Conservation (phyloP, 2,113 vertebrate genomes). For the Acrocephalus arundinaceus region DNA sequence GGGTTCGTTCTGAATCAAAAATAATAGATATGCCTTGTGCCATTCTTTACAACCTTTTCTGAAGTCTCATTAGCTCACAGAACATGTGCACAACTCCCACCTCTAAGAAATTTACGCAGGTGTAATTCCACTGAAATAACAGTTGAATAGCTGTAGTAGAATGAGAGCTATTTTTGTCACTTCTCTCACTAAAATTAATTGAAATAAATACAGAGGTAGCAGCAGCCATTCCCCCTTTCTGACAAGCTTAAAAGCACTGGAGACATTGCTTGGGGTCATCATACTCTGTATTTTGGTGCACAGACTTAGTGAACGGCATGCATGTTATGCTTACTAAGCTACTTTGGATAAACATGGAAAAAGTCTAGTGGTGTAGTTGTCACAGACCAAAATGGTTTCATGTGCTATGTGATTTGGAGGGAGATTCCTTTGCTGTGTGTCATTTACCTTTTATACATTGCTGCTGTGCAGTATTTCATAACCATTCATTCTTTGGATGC, state of each 20-base stretch:
- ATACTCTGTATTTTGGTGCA: conserved; percentile 54
- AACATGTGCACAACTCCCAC: conserved; percentile 1
- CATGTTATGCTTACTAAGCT: conserved; percentile 59
- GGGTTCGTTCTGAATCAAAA: background rate
- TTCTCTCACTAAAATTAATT: conserved; percentile 10
- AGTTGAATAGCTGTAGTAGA: background rate
- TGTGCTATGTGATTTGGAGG: conserved; percentile 62
- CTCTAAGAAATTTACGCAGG: background rate
- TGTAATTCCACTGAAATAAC: background rate
- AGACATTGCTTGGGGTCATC: conserved; percentile 15
- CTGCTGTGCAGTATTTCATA: conserved; percentile 58
- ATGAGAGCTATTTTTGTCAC: background rate
- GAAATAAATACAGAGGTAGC: background rate
- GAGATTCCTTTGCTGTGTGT: conserved; percentile 76
- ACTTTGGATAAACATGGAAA: conserved; percentile 74
- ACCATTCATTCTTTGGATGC: conserved; percentile 54
- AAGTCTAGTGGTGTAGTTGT: conserved; percentile 63
- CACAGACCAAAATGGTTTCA: conserved; percentile 69
- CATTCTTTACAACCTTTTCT: conserved; percentile 19
- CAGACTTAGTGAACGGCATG: conserved; percentile 55
- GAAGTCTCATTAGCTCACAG: conserved; percentile 19
- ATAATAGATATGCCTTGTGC: background rate
- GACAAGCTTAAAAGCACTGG: background rate
- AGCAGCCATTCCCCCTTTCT: background rate
- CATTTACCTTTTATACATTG: conserved; percentile 70